Evolutionary conservation across 35 echinoderm and acorn worm species (phyloP).

Genomic region (Lytechinus pictus): DNA sequence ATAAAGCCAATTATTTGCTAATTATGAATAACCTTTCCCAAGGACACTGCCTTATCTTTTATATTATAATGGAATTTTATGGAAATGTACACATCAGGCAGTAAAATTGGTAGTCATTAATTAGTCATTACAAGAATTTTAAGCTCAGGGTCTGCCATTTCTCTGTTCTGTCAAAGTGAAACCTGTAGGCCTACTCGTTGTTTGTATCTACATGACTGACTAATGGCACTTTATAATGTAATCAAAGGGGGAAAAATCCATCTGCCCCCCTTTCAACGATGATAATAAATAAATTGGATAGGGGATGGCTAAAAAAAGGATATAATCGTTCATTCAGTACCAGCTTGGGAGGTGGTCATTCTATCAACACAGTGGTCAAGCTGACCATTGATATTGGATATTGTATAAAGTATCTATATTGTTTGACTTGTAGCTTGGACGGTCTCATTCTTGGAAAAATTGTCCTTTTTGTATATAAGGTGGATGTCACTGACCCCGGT

Average conservation of each 20-base stretch:
- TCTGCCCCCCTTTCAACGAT: not conserved
- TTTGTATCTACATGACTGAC: not conserved
- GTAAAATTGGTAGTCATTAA: not conserved
- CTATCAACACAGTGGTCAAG: not conserved
- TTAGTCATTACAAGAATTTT: not conserved
- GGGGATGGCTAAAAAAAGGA: not conserved
- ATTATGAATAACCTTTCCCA: not conserved
- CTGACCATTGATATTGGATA: not conserved
- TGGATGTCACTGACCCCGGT: not conserved
- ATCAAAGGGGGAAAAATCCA: not conserved
- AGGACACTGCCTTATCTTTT: not conserved
- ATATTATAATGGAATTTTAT: not conserved
- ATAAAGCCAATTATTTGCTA: constrained; percentile 6
- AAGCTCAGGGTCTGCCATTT: not conserved
- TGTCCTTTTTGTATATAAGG: not conserved
- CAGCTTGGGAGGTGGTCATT: not conserved
- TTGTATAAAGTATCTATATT: not conserved
- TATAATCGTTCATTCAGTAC: not conserved
- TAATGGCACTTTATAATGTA: not conserved
- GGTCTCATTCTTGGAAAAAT: not conserved
- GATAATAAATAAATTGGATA: not conserved
- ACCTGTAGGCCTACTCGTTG: not conserved
- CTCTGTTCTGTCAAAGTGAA: not conserved
- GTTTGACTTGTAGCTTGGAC: not conserved
- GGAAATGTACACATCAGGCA: not conserved